Conservation (phyloP, 2,797 vertebrate species). For the Crotalus adamanteus region DNA sequence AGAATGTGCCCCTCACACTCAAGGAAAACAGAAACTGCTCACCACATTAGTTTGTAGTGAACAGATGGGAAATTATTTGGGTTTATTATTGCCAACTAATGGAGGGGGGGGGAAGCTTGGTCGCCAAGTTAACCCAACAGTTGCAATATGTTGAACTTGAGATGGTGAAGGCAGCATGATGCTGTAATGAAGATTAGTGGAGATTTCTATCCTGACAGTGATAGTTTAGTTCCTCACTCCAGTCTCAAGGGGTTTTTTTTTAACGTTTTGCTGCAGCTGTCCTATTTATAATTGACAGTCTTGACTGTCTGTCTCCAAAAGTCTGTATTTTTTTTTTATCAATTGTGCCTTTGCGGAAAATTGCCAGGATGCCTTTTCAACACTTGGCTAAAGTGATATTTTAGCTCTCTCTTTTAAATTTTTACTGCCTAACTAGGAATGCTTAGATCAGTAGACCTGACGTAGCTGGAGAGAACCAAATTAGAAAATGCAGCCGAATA, state of each 20-base stretch:
- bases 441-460: background rate
- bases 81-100: constrained; percentile 33
- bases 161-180: constrained; percentile 10
- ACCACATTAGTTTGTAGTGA: constrained; percentile 31
- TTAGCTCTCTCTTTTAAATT: background rate
- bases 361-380: background rate
- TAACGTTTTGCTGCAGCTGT: background rate
- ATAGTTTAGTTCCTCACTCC: background rate
- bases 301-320: background rate
- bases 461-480: background rate
- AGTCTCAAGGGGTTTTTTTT: background rate
- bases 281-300: background rate
- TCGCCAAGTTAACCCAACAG: constrained; percentile 38
- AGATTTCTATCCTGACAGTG: constrained; percentile 39
- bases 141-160: background rate
- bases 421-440: background rate
- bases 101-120: constrained; percentile 39
- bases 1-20: constrained; percentile 34
- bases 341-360: background rate
- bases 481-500: background rate
- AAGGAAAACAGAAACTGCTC: constrained; percentile 35
- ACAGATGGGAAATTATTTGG: constrained; percentile 15
- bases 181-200: constrained; percentile 28
- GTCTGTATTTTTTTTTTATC: background rate
- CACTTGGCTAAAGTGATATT: background rate